phyloP scores from a whole-genome alignment of 2,888 invertebrate species.

The Proisotoma minuta region DNA sequence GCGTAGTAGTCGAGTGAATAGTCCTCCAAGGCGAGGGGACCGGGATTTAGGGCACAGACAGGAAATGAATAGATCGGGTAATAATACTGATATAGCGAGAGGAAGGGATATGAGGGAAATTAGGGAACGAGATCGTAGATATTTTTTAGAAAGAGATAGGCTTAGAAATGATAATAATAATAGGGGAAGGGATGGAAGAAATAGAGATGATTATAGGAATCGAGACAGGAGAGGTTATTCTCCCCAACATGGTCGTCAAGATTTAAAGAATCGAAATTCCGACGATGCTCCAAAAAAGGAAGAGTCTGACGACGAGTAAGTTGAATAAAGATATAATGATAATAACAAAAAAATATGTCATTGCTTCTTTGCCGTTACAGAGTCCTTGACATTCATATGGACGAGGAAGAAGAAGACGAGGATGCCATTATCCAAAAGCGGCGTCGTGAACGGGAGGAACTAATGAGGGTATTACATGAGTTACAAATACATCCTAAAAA shows the following conservation, averaged over 20 bases:
- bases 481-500: neutral
- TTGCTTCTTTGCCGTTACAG: constrained; percentile 19
- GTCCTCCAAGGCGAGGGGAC: neutral
- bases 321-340: constrained; percentile 7
- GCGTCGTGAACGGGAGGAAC: constrained; percentile 78
- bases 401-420: constrained; percentile 84
- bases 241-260: constrained; percentile 50
- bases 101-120: constrained; percentile 11
- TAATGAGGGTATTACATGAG: constrained; percentile 69
- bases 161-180: constrained; percentile 24
- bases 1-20: neutral
- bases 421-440: constrained; percentile 86
- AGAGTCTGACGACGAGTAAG: constrained; percentile 41
- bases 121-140: constrained; percentile 3
- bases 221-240: constrained; percentile 49
- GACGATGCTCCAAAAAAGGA: neutral
- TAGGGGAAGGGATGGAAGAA: constrained; percentile 17
- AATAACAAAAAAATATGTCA: too few relatives aligned
- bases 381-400: constrained; percentile 62
- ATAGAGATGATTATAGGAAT: constrained; percentile 22
- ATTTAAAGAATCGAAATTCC: constrained; percentile 40
- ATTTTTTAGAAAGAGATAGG: constrained; percentile 13
- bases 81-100: constrained; percentile 1
- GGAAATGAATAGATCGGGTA: neutral
- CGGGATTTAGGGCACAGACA: neutral